Evolutionary conservation across 2,888 invertebrate species (phyloP).

Genomic region (Drosophila affinis): DNA sequence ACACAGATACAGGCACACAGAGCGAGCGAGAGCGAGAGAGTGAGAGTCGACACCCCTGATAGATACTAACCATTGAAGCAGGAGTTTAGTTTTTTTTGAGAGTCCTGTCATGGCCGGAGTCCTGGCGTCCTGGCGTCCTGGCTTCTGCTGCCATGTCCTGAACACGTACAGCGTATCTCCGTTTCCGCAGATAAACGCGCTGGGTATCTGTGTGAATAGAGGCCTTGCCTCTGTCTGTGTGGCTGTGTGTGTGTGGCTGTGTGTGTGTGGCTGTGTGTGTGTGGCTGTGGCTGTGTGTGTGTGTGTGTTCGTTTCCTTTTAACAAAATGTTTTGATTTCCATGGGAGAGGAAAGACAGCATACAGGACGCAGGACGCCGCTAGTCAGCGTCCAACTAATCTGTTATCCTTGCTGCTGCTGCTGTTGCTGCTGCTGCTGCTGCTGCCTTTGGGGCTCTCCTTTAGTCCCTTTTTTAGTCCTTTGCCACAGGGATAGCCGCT

Average conservation of each 20-base stretch:
- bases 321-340: constrained; percentile 77
- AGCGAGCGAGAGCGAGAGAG: background rate
- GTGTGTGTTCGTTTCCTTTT: constrained; percentile 66
- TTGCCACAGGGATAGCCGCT: background rate
- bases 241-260: constrained; percentile 34
- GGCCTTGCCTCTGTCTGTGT: constrained; percentile 35
- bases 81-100: constrained; percentile 60
- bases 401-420: constrained; percentile 61
- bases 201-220: constrained; percentile 69
- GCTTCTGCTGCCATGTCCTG: constrained; percentile 18
- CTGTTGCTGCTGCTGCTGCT: background rate
- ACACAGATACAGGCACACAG: constrained; percentile 13
- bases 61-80: constrained; percentile 40
- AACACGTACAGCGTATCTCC: constrained; percentile 72
- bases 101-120: constrained; percentile 41
- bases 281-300: constrained; percentile 38
- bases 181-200: constrained; percentile 77
- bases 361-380: constrained; percentile 50
- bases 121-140: constrained; percentile 39
- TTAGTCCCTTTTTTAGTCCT: constrained; percentile 4
- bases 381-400: constrained; percentile 71
- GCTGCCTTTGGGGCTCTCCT: constrained; percentile 23
- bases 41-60: background rate
- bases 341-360: constrained; percentile 56
- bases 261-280: constrained; percentile 41